These are phyloP conservation scores for Glaucomys volans DNA, from an alignment of 2,113 vertebrate species.

Conservation along the genomic window DNA sequence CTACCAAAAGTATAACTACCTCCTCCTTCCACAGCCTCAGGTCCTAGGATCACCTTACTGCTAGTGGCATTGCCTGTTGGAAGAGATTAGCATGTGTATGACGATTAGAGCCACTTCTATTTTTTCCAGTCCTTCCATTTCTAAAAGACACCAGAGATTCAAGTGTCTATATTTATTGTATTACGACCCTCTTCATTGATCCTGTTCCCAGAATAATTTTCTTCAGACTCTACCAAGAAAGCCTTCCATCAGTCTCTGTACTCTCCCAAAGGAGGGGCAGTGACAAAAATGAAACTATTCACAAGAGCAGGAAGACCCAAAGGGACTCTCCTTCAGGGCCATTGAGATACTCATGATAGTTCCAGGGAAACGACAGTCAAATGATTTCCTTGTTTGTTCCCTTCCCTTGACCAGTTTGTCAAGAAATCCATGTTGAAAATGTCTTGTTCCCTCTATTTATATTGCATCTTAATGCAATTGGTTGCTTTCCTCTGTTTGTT, in stretches of 20 bases:
- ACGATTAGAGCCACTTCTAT: not conserved
- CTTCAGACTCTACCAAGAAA: not conserved
- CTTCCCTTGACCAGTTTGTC: constrained; percentile 10
- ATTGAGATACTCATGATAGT: constrained; percentile 23
- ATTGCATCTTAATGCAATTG: constrained; percentile 81
- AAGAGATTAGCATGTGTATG: not conserved
- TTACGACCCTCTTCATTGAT: not conserved
- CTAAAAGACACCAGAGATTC: constrained; percentile 15
- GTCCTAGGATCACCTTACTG: constrained; percentile 15
- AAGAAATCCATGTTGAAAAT: constrained; percentile 76
- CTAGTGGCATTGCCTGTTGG: not conserved
- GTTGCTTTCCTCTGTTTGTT: constrained; percentile 77
- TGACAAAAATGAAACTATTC: constrained; percentile 44
- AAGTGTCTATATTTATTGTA: constrained; percentile 22
- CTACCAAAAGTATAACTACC: not conserved
- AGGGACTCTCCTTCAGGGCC: not conserved
- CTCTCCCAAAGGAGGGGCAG: constrained; percentile 8
- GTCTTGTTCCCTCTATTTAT: constrained; percentile 61
- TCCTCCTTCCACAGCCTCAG: not conserved
- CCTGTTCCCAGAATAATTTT: constrained; percentile 48
- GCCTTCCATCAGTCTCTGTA: not conserved
- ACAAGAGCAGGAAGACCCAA: not conserved
- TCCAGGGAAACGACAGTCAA: constrained; percentile 60
- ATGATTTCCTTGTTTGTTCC: constrained; percentile 63
- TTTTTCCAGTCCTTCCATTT: constrained; percentile 6